Percentiles rank a stretch among this genome's conserved stretches.
Evolutionary conservation across 2,797 vertebrate genomes (phyloP).

Genomic region (Parambassis ranga): DNA sequence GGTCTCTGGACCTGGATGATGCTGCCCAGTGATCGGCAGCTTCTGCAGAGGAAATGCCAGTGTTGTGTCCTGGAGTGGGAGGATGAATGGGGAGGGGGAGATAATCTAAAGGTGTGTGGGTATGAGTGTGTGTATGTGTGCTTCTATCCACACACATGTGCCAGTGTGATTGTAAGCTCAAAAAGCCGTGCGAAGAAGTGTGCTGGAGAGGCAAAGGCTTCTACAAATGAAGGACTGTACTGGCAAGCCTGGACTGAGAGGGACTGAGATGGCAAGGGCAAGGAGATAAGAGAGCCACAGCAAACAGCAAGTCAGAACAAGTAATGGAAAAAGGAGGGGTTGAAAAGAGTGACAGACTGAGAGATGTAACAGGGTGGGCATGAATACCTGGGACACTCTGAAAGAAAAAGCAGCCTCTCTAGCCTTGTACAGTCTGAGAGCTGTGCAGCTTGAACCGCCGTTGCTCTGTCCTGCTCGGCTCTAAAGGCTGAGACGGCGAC

Average conservation of each 20-base stretch:
- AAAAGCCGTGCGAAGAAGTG: constrained; percentile 19
- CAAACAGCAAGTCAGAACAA: constrained; percentile 49
- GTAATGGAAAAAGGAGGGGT: constrained; percentile 60
- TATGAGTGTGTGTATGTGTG: background rate
- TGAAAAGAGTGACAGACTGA: constrained; percentile 2
- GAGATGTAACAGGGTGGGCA: background rate
- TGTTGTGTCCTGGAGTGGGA: constrained; percentile 5
- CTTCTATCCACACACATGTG: background rate
- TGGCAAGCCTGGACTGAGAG: constrained; percentile 37
- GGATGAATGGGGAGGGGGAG: constrained; percentile 7
- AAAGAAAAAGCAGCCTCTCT: constrained; percentile 15
- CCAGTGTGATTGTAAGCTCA: constrained; percentile 8
- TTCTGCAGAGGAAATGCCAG: constrained; percentile 13
- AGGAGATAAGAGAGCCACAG: constrained; percentile 56
- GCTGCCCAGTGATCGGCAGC: constrained; percentile 1
- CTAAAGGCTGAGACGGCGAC: constrained; percentile 39
- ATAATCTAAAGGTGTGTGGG: constrained; percentile 17
- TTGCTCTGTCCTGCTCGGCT: constrained; percentile 23
- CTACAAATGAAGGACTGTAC: constrained; percentile 44
- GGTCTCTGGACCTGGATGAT: constrained; percentile 22
- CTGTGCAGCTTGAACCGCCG: constrained; percentile 4
- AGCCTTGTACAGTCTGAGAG: constrained; percentile 1
- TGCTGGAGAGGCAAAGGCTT: constrained; percentile 31
- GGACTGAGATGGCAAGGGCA: constrained; percentile 39
- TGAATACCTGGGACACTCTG: constrained; percentile 29